Percentiles rank a stretch among this genome's conserved stretches.
Conservation (phyloP, 2,113 vertebrate genomes). For the Progne subis region DNA sequence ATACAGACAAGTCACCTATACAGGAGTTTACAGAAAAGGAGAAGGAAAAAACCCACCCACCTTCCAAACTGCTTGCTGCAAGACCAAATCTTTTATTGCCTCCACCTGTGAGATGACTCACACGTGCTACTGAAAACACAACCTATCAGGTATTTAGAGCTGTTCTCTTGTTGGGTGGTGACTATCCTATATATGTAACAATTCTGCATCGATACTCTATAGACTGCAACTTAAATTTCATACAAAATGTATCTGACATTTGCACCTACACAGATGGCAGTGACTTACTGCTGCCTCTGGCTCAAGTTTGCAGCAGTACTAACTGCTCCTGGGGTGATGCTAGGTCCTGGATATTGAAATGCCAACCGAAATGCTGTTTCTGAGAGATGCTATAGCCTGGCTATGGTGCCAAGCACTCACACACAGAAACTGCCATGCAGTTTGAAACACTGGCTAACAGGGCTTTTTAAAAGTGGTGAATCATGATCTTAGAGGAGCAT, state of each 20-base stretch:
- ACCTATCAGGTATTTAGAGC: neutral
- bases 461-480: neutral
- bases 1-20: neutral
- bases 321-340: neutral
- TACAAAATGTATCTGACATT: accelerated
- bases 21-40: neutral
- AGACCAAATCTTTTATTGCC: neutral
- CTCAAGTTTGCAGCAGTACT: neutral
- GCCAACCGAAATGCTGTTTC: neutral
- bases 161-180: neutral
- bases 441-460: accelerated
- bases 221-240: neutral
- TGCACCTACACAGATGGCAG: neutral
- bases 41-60: neutral
- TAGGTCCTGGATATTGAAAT: no score
- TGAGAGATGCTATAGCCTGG: neutral
- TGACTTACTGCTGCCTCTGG: neutral
- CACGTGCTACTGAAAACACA: neutral
- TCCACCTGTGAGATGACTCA: neutral
- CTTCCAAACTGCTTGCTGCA: neutral
- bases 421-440: neutral
- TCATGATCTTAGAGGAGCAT: neutral
- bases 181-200: neutral
- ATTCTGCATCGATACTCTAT: neutral
- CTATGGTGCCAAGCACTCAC: neutral